Conservation (phyloP, 1,140 invertebrate genomes). For the Macrostomum lignano region DNA sequence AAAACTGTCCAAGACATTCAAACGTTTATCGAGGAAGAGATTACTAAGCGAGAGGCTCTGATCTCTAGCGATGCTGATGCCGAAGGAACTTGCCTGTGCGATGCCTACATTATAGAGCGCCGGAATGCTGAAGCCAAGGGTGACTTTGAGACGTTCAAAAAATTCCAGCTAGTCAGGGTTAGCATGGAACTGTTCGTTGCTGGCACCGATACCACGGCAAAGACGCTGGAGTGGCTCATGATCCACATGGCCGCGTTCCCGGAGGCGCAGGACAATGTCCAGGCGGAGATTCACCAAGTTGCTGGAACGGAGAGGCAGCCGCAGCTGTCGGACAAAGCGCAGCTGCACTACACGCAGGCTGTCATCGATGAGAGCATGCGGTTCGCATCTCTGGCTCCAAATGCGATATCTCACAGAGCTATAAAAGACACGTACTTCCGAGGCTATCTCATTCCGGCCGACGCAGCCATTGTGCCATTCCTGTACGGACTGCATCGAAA, state of each 20-base stretch:
- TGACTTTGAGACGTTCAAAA: too few species aligned
- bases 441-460: slow-evolving; percentile 15
- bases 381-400: slow-evolving; percentile 19
- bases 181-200: slow-evolving; percentile 49
- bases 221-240: slow-evolving; percentile 54
- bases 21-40: too few species aligned
- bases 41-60: too few species aligned
- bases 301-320: slow-evolving; percentile 46
- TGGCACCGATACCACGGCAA: slow-evolving; percentile 54
- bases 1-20: too few species aligned
- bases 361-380: slow-evolving; percentile 17
- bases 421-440: slow-evolving; percentile 12
- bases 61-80: too few species aligned
- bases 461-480: slow-evolving; percentile 20
- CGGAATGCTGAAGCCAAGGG: too few species aligned
- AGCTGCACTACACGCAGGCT: slow-evolving; percentile 13
- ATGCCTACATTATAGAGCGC: too few species aligned
- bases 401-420: slow-evolving; percentile 18
- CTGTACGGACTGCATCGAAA: slow-evolving; percentile 24
- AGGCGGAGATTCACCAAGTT: slow-evolving; percentile 46
- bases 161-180: slow-evolving; percentile 13
- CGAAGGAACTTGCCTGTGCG: too few species aligned
- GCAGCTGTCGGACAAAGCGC: slow-evolving; percentile 38
- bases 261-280: slow-evolving; percentile 42
- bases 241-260: slow-evolving; percentile 46